These are phyloP conservation scores for Triplophysa siluroides DNA, from an alignment of 2,113 vertebrate genomes.

Conservation along the genomic window DNA sequence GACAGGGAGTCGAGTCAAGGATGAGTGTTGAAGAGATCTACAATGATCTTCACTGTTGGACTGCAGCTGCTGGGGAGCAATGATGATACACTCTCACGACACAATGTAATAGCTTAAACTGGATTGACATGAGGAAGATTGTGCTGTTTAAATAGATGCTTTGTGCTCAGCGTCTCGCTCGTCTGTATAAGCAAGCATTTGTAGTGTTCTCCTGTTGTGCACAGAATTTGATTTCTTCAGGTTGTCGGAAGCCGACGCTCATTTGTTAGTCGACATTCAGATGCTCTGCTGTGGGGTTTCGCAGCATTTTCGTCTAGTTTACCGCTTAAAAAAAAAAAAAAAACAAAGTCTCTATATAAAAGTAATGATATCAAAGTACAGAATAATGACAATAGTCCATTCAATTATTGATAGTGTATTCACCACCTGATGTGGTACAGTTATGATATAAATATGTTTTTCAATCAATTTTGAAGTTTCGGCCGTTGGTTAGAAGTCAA, in stretches of 20 bases:
- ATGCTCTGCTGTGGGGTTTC: background rate
- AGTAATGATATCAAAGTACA: too few relatives aligned
- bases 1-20: conserved; percentile 16
- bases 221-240: conserved; percentile 9
- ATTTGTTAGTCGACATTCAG: background rate
- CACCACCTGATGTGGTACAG: too few relatives aligned
- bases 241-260: background rate
- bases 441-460: too few relatives aligned
- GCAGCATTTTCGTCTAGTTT: background rate
- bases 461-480: too few relatives aligned
- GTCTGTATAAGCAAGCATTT: conserved; percentile 38
- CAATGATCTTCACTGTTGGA: conserved; percentile 51
- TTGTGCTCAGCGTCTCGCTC: conserved; percentile 32
- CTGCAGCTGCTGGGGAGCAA: conserved; percentile 40
- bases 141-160: conserved; percentile 41
- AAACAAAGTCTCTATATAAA: too few relatives aligned
- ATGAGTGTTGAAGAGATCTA: conserved; percentile 52
- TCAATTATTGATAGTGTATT: too few relatives aligned
- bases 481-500: too few relatives aligned
- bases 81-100: conserved; percentile 41
- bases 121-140: conserved; percentile 34
- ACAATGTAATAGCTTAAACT: conserved; percentile 37
- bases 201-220: conserved; percentile 3
- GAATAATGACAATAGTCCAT: too few relatives aligned
- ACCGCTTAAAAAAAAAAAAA: too few relatives aligned